Evolutionary conservation across 2,113 vertebrate genomes (phyloP).

Genomic region (Illadopsis cleaveri): DNA sequence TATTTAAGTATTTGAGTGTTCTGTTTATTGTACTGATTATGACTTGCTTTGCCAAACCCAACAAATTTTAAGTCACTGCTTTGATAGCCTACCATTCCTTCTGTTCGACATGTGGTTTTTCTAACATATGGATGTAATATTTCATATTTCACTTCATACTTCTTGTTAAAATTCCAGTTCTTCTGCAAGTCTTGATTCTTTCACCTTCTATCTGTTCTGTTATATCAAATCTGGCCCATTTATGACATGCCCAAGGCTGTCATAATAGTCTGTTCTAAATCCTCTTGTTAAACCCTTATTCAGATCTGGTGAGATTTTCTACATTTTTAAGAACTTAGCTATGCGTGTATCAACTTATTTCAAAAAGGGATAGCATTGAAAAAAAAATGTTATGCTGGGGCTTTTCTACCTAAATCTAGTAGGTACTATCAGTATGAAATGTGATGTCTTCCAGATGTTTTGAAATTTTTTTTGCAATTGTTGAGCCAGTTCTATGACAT

Average conservation of each 20-base stretch:
- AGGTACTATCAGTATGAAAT: slow-evolving; percentile 12
- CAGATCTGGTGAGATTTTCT: neutral
- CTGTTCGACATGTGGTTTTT: slow-evolving; percentile 66
- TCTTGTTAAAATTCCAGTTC: slow-evolving; percentile 51
- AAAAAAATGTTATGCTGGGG: neutral
- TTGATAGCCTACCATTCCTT: slow-evolving; percentile 56
- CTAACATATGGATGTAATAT: slow-evolving; percentile 65
- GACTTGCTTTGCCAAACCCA: slow-evolving; percentile 57
- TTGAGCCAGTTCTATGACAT: slow-evolving; percentile 17
- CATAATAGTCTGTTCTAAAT: neutral
- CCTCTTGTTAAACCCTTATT: neutral
- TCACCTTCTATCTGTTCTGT: slow-evolving; percentile 25
- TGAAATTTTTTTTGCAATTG: neutral
- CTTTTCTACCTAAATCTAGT: slow-evolving; percentile 11
- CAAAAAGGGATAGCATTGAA: neutral
- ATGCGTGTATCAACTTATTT: neutral
- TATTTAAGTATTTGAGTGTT: slow-evolving; percentile 48
- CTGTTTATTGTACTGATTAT: slow-evolving; percentile 64
- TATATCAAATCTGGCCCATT: neutral
- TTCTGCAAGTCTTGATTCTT: slow-evolving; percentile 20
- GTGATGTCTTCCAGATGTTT: slow-evolving; percentile 28
- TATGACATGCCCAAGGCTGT: neutral
- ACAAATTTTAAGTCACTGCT: slow-evolving; percentile 56
- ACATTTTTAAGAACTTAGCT: slow-evolving; percentile 8
- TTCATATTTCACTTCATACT: slow-evolving; percentile 57